Conservation (phyloP, 2,113 vertebrate genomes). For the Sphyrna mokarran region DNA sequence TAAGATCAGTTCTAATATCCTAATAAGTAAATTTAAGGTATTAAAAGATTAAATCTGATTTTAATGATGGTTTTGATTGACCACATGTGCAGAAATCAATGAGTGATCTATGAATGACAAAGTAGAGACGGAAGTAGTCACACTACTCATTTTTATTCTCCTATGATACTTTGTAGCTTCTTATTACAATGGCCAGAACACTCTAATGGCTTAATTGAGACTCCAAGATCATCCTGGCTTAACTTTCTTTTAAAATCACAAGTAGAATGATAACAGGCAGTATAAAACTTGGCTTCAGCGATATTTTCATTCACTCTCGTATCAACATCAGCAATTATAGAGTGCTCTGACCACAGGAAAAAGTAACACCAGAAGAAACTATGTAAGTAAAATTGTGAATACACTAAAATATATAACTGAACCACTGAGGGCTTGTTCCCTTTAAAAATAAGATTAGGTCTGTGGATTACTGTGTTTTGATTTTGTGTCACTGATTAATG, state of each 20-base stretch:
- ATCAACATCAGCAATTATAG: background rate
- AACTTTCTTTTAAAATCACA: slow-evolving; percentile 11
- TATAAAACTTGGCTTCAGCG: background rate
- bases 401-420: background rate
- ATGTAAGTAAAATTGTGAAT: background rate
- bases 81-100: background rate
- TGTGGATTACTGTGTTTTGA: background rate
- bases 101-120: background rate
- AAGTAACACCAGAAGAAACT: too few species aligned
- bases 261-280: background rate
- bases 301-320: background rate
- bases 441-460: background rate
- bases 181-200: too few species aligned
- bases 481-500: background rate
- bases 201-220: background rate
- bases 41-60: background rate
- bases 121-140: background rate
- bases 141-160: slow-evolving; percentile 7
- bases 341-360: background rate
- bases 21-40: background rate
- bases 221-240: background rate
- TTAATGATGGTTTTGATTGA: background rate
- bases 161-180: background rate
- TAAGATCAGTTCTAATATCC: background rate
- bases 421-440: background rate